These are phyloP conservation scores for Telmatochromis sp. DNA, from an alignment of 2,113 vertebrate species.

Conservation along the genomic window DNA sequence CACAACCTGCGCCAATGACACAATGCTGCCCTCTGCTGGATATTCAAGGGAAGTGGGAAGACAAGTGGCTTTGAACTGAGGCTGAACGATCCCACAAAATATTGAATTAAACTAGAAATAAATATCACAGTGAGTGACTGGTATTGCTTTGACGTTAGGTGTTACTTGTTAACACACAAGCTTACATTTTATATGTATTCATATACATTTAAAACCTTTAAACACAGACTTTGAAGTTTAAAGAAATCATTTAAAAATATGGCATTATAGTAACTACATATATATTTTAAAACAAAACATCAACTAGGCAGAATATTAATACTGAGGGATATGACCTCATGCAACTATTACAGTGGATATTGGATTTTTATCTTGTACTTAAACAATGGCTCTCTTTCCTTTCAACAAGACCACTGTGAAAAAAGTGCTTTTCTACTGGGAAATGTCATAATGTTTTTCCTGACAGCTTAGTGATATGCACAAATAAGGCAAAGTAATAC, in stretches of 20 bases:
- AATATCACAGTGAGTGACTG: not conserved
- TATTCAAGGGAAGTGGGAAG: not conserved
- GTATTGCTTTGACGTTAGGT: not conserved
- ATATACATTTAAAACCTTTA: not conserved
- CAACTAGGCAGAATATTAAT: not conserved
- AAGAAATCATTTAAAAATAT: not conserved
- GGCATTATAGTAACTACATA: not conserved
- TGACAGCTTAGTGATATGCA: not conserved
- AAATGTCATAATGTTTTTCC: not conserved
- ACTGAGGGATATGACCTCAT: not conserved
- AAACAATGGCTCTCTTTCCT: not conserved
- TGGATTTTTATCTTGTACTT: not conserved
- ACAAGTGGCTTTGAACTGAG: not conserved
- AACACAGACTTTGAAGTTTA: not conserved
- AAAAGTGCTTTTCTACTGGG: not conserved
- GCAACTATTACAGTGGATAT: not conserved
- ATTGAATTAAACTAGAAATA: not conserved
- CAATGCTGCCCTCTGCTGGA: conserved; percentile 24
- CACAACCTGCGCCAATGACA: not conserved
- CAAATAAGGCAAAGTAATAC: not conserved
- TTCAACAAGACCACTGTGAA: not conserved
- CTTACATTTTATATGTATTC: not conserved
- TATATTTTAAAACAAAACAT: not conserved
- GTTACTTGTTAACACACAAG: not conserved
- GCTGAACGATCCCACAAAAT: not conserved